Conservation (phyloP, 2,113 vertebrate species). For the Hyaena hyaena region DNA sequence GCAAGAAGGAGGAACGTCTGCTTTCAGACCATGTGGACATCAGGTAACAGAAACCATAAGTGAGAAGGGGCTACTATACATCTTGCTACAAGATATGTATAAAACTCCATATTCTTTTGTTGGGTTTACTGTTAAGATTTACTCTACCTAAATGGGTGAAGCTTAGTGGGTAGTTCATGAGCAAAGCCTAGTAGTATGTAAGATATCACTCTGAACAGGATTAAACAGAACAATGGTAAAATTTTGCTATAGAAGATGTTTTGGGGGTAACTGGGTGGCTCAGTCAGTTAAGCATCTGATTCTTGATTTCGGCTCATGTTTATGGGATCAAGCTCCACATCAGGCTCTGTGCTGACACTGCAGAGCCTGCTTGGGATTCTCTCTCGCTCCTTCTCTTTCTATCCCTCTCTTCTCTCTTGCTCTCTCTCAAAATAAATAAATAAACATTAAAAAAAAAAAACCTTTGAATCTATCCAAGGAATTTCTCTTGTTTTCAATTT, state of each 20-base stretch:
- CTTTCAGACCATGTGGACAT: background rate
- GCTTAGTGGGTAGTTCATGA: background rate
- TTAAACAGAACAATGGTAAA: background rate
- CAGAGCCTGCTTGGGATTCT: too few species aligned
- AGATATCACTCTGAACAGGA: background rate
- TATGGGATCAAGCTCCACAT: too few species aligned
- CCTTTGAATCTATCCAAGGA: background rate
- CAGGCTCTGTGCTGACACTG: too few species aligned
- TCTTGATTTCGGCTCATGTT: too few species aligned
- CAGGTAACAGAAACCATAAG: background rate
- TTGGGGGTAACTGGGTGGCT: background rate
- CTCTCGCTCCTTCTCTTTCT: too few species aligned
- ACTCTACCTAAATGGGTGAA: background rate
- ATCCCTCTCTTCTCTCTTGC: too few species aligned
- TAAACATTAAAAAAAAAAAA: too few species aligned
- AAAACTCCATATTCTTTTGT: too few species aligned
- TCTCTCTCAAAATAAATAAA: too few species aligned
- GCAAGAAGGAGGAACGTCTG: background rate
- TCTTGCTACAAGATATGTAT: background rate
- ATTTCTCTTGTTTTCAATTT: background rate
- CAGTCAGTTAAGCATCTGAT: too few species aligned
- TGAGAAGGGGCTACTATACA: background rate
- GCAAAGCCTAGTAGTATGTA: background rate
- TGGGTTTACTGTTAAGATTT: background rate
- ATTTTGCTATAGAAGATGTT: background rate